A percentile compares a stretch with the other conserved stretches of the same genome.
These are phyloP conservation scores for Zonitis immaculata DNA, from an alignment of 2,888 invertebrate species.

Conservation along the genomic window DNA sequence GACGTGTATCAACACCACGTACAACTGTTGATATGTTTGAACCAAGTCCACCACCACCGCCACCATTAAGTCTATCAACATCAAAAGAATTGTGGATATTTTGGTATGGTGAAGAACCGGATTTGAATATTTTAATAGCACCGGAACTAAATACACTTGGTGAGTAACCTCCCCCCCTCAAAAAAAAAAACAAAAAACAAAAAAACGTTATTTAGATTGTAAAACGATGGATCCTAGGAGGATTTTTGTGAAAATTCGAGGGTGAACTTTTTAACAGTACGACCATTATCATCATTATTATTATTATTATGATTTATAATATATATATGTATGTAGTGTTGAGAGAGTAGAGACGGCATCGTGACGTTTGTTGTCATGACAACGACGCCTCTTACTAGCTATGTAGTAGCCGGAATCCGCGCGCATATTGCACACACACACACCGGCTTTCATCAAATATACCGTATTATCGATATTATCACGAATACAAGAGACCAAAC, in stretches of 20 bases:
- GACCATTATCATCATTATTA: too few species aligned
- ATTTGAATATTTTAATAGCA: conserved; percentile 77
- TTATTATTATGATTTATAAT: too few species aligned
- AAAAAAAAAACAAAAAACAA: too few species aligned
- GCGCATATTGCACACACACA: too few species aligned
- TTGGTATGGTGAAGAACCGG: conserved; percentile 98
- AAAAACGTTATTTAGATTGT: too few species aligned
- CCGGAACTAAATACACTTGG: conserved; percentile 59
- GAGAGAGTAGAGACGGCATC: not conserved
- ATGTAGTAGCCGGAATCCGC: too few species aligned
- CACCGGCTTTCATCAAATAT: conserved; percentile 1
- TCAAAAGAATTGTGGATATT: conserved; percentile 99
- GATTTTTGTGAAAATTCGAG: too few species aligned
- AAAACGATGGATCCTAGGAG: too few species aligned
- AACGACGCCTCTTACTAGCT: conserved; percentile 5
- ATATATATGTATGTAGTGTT: too few species aligned
- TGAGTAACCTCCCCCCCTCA: too few species aligned
- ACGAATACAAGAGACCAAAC: too few species aligned
- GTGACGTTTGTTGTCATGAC: conserved; percentile 13
- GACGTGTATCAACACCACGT: conserved; percentile 69
- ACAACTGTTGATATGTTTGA: conserved; percentile 48
- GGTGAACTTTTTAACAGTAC: too few species aligned
- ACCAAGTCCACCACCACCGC: conserved; percentile 54
- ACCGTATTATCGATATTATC: not conserved
- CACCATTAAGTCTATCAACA: conserved; percentile 76